phyloP scores from a whole-genome alignment of 1,140 invertebrate genomes.

The Diorhabda sublineata region DNA sequence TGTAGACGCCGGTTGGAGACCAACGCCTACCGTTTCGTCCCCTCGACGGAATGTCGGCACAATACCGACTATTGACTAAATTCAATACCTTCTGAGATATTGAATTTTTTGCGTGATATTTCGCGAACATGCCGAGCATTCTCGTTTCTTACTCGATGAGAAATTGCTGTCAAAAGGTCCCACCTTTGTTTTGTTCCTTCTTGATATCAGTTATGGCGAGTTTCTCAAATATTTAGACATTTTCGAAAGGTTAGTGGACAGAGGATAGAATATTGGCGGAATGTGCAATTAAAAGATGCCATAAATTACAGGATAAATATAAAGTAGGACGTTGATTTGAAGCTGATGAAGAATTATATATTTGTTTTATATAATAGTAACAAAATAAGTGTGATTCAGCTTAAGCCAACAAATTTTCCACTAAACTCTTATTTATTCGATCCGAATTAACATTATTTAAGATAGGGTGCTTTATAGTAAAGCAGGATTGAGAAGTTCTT shows the following conservation, averaged over 20 bases:
- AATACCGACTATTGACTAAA: constrained; percentile 33
- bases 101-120: constrained; percentile 40
- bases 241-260: neutral
- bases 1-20: constrained; percentile 28
- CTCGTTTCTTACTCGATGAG: constrained; percentile 31
- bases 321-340: too few species aligned
- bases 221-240: constrained; percentile 22
- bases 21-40: constrained; percentile 13
- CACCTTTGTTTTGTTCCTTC: constrained; percentile 24
- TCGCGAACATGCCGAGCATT: constrained; percentile 32
- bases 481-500: too few species aligned
- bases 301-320: too few species aligned
- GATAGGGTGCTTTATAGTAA: too few species aligned
- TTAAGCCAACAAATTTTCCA: too few species aligned
- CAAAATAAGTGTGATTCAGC: too few species aligned
- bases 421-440: too few species aligned
- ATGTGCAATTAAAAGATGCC: constrained; percentile 15
- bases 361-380: too few species aligned
- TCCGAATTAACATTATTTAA: too few species aligned
- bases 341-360: too few species aligned
- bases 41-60: constrained; percentile 21
- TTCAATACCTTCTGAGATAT: constrained; percentile 31
- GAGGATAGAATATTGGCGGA: neutral
- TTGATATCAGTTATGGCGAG: constrained; percentile 18
- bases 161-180: constrained; percentile 38